Evolutionary conservation across 1,140 invertebrate species (phyloP), one percentile per base, ranked within the genome.

Genomic region (Magallana gigas): DNA sequence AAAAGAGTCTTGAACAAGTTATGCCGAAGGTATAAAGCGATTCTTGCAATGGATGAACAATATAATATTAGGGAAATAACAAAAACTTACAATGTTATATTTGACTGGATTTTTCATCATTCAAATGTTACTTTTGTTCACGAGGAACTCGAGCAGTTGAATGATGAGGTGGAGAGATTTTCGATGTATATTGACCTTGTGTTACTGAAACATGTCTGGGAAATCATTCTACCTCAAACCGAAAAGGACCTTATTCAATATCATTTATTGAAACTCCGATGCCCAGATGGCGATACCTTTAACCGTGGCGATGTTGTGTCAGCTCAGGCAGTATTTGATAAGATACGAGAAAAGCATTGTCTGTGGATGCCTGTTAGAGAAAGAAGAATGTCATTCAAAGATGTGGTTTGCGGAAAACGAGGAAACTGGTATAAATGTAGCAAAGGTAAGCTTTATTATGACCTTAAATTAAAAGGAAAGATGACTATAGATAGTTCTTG

Each of bases 391-490:
- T 96, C 97, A 81, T 94, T 97, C 0, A 92, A 94, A 92, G 96
- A 96, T 0, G 95, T 97, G 90, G 95, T 94, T 2, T 92, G 96
- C 4, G 92, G 88, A 36, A 93, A 95, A 87, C 68, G 36, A 29
- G 97, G 97, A 0, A 96, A 96, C 92, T 97, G 97, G 97, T 97
- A 94, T 91, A 96, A 96, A 92, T 97, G 97, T 94, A 96, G 96
- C 1, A 97, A 97, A 85, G 93, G 94, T 94, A 89, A 91, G 84
- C 90, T 48, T 48, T 48, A 4, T 48, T 48, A 48, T 48, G 36
- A 48, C 36, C 36, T 48, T 48, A 48, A 36, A 36, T 36, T 36
- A 36, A 48, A 48, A 48, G 36, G 2, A 48, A 48, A 48, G 2
- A 48, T 5, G 36, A 48, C 36, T 48, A 0, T 23, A 23, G 23